Percentiles rank a stretch among this genome's conserved stretches.
These are phyloP conservation scores for Oriolus oriolus DNA, from an alignment of 2,113 vertebrate species.

Conservation along the genomic window DNA sequence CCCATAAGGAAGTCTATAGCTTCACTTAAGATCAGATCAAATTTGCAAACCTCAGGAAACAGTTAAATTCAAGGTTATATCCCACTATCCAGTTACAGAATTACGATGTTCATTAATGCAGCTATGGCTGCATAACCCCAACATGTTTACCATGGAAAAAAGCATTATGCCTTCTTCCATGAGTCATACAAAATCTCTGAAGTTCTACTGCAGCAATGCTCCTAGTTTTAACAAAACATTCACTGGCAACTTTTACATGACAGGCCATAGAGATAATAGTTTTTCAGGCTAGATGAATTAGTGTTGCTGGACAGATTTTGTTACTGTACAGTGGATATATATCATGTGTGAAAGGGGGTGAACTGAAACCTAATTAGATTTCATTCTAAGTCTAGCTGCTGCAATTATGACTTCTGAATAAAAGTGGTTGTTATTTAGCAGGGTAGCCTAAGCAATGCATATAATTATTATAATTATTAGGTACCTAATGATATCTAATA, in stretches of 20 bases:
- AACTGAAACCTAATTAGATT: slow-evolving; percentile 78
- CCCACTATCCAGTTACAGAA: not conserved
- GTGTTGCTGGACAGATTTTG: slow-evolving; percentile 30
- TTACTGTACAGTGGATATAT: not conserved
- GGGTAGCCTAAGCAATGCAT: slow-evolving; percentile 75
- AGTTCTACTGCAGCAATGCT: not conserved
- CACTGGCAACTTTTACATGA: not conserved
- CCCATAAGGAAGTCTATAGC: not conserved
- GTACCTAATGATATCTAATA: slow-evolving; percentile 80
- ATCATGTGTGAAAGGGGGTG: not conserved
- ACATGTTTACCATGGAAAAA: not conserved
- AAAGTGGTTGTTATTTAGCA: slow-evolving; percentile 78
- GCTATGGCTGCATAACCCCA: not conserved
- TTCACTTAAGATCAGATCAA: not conserved
- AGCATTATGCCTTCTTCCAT: not conserved
- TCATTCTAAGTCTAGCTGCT: slow-evolving; percentile 74
- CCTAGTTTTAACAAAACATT: not conserved
- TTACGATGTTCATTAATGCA: not conserved
- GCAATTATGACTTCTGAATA: slow-evolving; percentile 82
- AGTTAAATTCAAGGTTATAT: not conserved
- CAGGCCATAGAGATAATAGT: not conserved
- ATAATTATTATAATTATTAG: slow-evolving; percentile 84
- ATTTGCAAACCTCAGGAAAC: not conserved
- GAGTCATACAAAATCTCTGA: not conserved
- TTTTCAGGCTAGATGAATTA: not conserved